Conservation (phyloP, 2,888 invertebrate genomes). For the Lycocerus yunnanus region DNA sequence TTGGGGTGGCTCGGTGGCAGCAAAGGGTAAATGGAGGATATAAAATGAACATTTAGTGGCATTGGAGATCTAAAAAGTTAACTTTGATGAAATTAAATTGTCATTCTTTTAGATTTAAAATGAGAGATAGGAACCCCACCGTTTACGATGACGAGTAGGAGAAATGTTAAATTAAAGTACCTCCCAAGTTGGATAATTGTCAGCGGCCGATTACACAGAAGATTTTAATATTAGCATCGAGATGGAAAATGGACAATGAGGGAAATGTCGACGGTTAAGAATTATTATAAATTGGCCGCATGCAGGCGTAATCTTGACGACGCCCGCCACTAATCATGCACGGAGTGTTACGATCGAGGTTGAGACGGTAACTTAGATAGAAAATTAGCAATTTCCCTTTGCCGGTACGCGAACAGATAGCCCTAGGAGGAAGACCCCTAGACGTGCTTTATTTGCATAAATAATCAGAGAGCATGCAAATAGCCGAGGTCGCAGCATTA, state of each 20-base stretch:
- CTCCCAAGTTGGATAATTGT: conserved; percentile 33
- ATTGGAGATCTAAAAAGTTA: conserved; percentile 49
- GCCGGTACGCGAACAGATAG: conserved; percentile 41
- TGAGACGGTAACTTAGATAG: conserved; percentile 47
- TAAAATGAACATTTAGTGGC: conserved; percentile 47
- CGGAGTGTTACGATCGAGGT: conserved; percentile 28
- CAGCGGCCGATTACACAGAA: conserved; percentile 24
- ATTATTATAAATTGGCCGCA: conserved; percentile 20
- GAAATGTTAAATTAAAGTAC: conserved; percentile 37
- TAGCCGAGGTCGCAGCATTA: conserved; percentile 55
- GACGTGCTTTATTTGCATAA: conserved; percentile 56
- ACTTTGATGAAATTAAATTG: conserved; percentile 49
- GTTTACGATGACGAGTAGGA: too few relatives aligned
- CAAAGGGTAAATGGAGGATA: conserved; percentile 47
- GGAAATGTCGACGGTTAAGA: conserved; percentile 19
- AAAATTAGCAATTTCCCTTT: conserved; percentile 56
- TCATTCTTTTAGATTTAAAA: conserved; percentile 45
- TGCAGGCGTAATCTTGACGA: conserved; percentile 21
- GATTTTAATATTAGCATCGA: conserved; percentile 3
- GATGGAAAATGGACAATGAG: conserved; percentile 7
- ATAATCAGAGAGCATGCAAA: conserved; percentile 57
- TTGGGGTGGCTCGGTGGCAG: conserved; percentile 38
- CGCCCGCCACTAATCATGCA: conserved; percentile 32
- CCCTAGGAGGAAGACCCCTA: conserved; percentile 47
- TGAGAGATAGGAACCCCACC: conserved; percentile 31